Percentiles rank a stretch among this genome's conserved stretches.
Conservation (phyloP, 2,888 invertebrate genomes). For the Apamea monoglypha region DNA sequence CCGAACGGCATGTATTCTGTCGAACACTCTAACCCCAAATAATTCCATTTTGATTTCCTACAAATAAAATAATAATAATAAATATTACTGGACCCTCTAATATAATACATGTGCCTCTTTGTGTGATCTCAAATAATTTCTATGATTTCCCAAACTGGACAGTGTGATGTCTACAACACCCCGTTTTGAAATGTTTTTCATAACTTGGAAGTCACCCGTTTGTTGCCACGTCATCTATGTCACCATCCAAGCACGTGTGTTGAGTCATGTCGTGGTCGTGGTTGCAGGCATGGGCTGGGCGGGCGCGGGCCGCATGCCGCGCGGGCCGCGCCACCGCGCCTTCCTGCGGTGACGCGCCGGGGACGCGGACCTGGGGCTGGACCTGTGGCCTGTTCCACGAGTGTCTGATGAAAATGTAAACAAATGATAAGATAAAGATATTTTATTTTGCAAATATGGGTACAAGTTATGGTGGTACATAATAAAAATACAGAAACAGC, state of each 20-base stretch:
- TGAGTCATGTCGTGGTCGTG: accelerated
- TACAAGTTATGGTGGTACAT: too few relatives aligned
- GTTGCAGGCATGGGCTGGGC: constrained; percentile 85
- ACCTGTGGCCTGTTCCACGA: neutral
- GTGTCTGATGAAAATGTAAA: neutral
- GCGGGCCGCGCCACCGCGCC: constrained; percentile 83
- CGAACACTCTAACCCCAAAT: neutral
- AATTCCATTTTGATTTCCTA: neutral
- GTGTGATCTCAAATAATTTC: neutral
- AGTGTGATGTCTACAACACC: neutral
- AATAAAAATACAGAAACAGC: too few relatives aligned
- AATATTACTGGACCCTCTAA: neutral
- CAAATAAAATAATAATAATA: too few relatives aligned
- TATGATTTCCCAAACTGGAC: neutral
- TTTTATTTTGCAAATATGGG: too few relatives aligned
- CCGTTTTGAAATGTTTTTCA: neutral
- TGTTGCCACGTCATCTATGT: neutral
- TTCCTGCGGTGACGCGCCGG: constrained; percentile 79
- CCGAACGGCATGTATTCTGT: neutral
- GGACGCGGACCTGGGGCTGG: too few relatives aligned
- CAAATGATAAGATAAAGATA: neutral
- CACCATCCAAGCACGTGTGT: neutral
- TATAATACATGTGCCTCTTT: neutral
- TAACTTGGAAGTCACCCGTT: neutral
- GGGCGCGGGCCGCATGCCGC: constrained; percentile 79